Conservation (phyloP, 2,113 vertebrate species). For the Solea senegalensis region DNA sequence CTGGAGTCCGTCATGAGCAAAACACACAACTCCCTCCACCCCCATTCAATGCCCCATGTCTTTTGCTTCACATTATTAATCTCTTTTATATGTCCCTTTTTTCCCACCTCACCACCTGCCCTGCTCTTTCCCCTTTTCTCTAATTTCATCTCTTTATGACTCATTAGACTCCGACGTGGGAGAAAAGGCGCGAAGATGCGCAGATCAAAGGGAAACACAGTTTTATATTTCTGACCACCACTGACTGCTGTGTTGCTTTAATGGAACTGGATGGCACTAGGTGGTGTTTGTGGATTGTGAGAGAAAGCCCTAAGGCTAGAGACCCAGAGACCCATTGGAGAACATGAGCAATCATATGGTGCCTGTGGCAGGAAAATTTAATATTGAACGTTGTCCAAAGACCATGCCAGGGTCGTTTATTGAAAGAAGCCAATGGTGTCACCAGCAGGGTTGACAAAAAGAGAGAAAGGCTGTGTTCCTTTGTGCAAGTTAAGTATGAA, state of each 20-base stretch:
- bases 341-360: background rate
- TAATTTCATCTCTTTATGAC: conserved; percentile 48
- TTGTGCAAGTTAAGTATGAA: background rate
- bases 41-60: conserved; percentile 27
- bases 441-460: no score
- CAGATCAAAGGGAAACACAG: conserved; percentile 44
- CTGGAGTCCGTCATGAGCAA: conserved; percentile 39
- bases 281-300: background rate
- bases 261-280: conserved; percentile 19
- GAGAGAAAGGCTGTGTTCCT: background rate
- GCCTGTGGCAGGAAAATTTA: background rate
- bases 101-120: background rate
- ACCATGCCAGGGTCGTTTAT: background rate
- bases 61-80: conserved; percentile 19
- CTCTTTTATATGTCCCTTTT: conserved; percentile 12
- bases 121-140: conserved; percentile 10
- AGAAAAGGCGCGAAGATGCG: conserved; percentile 23
- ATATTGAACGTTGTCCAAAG: background rate
- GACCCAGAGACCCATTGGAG: background rate
- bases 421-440: background rate
- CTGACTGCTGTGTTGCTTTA: conserved; percentile 27
- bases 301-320: background rate
- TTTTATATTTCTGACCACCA: conserved; percentile 47
- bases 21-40: conserved; percentile 13
- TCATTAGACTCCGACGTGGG: conserved; percentile 37